A percentile compares a stretch with the other conserved stretches of the same genome.
phyloP scores from a whole-genome alignment of 1,140 invertebrate species.

The Nylanderia fulva region DNA sequence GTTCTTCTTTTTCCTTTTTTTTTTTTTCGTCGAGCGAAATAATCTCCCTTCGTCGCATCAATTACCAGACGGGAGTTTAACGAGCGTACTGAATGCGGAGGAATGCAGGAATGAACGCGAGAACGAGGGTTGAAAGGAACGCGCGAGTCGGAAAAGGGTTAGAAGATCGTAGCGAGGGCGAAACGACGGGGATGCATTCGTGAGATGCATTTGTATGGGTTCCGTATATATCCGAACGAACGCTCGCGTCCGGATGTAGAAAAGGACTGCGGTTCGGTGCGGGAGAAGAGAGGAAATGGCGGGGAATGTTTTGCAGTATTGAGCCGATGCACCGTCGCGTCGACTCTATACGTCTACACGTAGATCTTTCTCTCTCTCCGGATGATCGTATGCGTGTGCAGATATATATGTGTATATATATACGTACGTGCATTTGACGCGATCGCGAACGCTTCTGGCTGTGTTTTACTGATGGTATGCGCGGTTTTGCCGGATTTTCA shows the following conservation, averaged over 20 bases:
- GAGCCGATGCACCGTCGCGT: constrained; percentile 59
- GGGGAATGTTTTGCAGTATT: constrained; percentile 78
- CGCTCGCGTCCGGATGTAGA: constrained; percentile 65
- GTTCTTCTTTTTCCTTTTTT: no score
- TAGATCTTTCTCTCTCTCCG: no score
- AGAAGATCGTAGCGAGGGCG: constrained; percentile 6
- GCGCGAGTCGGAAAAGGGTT: constrained; percentile 17
- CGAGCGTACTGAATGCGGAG: constrained; percentile 20
- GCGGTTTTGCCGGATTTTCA: constrained; percentile 58
- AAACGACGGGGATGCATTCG: constrained; percentile 62
- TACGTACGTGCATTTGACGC: constrained; percentile 31
- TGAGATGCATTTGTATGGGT: constrained; percentile 41
- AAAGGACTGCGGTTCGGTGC: constrained; percentile 61
- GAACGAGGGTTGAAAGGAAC: constrained; percentile 35
- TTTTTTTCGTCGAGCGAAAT: background rate
- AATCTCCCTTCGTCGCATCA: background rate
- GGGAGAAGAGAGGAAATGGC: constrained; percentile 51
- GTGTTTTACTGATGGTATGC: background rate
- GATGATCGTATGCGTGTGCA: background rate
- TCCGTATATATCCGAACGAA: constrained; percentile 14
- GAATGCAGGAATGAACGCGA: background rate
- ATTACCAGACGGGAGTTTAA: constrained; percentile 40
- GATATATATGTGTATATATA: no score
- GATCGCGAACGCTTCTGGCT: constrained; percentile 34
- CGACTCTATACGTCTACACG: constrained; percentile 43